Evolutionary conservation across 2,113 vertebrate species (phyloP).

Genomic region (Caloenas nicobarica): DNA sequence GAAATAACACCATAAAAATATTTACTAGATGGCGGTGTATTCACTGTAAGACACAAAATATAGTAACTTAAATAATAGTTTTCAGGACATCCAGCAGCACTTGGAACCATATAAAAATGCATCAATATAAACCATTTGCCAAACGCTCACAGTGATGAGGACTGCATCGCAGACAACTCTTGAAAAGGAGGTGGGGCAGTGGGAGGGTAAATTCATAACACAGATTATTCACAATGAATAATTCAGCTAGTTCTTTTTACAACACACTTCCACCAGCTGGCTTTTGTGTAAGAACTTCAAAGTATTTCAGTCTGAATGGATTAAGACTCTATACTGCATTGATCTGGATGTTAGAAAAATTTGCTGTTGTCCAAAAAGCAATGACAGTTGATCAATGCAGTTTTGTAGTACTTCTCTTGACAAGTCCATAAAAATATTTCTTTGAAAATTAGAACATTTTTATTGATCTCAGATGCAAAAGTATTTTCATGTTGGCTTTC

Average conservation of each 20-base stretch:
- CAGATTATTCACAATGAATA: conserved; percentile 29
- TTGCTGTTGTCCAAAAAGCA: conserved; percentile 49
- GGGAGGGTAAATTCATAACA: neutral
- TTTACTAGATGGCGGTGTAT: neutral
- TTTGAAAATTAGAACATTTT: conserved; percentile 16
- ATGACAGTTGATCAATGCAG: conserved; percentile 55
- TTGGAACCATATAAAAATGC: neutral
- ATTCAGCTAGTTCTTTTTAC: conserved; percentile 45
- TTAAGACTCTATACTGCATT: conserved; percentile 57
- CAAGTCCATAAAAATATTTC: conserved; percentile 4
- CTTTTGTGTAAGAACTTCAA: conserved; percentile 69
- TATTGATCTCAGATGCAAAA: conserved; percentile 52
- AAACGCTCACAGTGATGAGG: neutral
- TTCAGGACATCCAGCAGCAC: neutral
- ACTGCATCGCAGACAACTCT: conserved; percentile 7
- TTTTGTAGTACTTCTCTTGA: conserved; percentile 17
- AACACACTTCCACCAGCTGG: conserved; percentile 42
- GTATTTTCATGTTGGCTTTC: conserved; percentile 21
- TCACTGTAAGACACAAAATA: neutral
- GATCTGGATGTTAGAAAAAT: conserved; percentile 59
- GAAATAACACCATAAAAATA: neutral
- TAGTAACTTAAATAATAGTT: neutral
- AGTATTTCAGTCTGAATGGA: conserved; percentile 62
- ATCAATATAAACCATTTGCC: conserved; percentile 3
- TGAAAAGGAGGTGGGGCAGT: conserved; percentile 15